Base-by-base conservation (phyloP, 2,888 invertebrate species). In the Lasioglossum pauxillum region DNA sequence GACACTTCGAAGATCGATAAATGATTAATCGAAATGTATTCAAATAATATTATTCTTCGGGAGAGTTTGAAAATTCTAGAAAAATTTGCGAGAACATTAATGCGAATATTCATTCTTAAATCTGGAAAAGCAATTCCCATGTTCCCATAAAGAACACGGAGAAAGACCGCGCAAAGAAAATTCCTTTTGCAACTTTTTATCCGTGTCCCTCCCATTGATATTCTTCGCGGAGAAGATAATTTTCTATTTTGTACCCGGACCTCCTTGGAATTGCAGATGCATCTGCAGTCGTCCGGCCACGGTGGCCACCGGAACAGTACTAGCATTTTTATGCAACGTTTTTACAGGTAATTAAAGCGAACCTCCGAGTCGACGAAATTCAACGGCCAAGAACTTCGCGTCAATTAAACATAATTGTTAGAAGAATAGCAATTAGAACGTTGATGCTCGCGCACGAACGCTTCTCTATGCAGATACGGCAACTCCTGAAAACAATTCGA, bases 231-330 rank as follows among this genome's bases (percentile, higher is more conserved):
- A 53, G 53, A 53, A 53, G 23, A 53, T 53, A 53, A 53, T 53
- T 53, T 53, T 53, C 53, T 53, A 53, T 53, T n/a, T 53, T 53
- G 23, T 53, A 10, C 53, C 23, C n/a, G 53, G 53, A 53, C 53
- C 53, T 53, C n/a, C 53, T 53, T 53, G 53, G 53, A 53, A 53
- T 53, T 53, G 53, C 53, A 53, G 53, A 53, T 53, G 53, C 53
- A 53, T 53, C 53, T 10, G 53, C 53, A n/a, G 53, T 53, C 3
- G 23, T 53, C 53, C 53, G 23, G 8, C 53, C 23, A 53, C 53
- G 10, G 23, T 53, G 53, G 3, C 23, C n/a, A 53, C n/a, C 53
- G 23, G 53, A 53, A 10, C 23, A 10, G 53, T n/a, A n/a, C 53
- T 53, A 23, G 2, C 53, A 10, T 53, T 53, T 53, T n/a, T n/a